phyloP scores from a whole-genome alignment of 2,113 vertebrate genomes.

The Pelodiscus sinensis region DNA sequence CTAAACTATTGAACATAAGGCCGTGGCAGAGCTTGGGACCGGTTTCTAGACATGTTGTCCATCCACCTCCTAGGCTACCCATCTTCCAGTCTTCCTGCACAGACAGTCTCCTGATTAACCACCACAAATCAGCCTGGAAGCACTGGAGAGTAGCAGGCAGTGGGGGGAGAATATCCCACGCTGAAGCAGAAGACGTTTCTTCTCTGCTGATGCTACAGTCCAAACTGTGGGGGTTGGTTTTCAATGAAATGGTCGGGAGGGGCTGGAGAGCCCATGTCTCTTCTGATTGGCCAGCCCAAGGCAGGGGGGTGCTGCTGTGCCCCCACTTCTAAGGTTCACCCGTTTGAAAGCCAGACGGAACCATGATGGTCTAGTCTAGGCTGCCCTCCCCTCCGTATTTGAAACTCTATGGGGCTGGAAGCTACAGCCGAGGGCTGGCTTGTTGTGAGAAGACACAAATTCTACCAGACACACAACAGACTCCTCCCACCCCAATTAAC shows the following conservation, averaged over 20 bases:
- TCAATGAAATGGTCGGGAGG: background rate
- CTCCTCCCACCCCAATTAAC: background rate
- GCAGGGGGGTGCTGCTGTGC: conserved; percentile 51
- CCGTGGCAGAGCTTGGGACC: background rate
- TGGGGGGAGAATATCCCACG: background rate
- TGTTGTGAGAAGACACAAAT: background rate
- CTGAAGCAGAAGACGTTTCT: background rate
- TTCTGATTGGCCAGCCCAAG: conserved; percentile 60
- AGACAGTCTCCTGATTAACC: background rate
- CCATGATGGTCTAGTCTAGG: conserved; percentile 31
- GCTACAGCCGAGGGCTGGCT: background rate
- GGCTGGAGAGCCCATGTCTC: conserved; percentile 10
- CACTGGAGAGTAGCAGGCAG: background rate
- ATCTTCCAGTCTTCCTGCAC: background rate
- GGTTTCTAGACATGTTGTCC: background rate
- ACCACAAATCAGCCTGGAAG: background rate
- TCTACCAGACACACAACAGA: background rate
- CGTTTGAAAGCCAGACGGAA: conserved; percentile 61
- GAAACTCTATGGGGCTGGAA: conserved; percentile 58
- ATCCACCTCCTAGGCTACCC: background rate
- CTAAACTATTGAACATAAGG: background rate
- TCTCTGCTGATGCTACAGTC: background rate
- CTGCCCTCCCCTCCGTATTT: conserved; percentile 58
- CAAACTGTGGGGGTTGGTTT: background rate
- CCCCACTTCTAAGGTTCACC: conserved; percentile 55